phyloP scores from a whole-genome alignment of 2,888 invertebrate species.

The Julus scandinavius region DNA sequence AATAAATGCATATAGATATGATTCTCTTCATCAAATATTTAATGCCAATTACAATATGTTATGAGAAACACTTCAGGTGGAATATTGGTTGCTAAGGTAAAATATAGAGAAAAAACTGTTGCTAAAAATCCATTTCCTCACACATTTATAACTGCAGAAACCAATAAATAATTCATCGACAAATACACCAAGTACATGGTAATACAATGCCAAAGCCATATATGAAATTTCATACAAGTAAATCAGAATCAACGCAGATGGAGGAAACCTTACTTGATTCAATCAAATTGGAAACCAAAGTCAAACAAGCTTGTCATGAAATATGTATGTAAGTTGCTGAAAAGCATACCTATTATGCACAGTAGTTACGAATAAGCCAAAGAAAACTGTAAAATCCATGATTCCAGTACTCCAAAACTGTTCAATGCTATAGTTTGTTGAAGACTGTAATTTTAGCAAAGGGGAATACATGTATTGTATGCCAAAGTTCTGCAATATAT shows the following conservation, averaged over 20 bases:
- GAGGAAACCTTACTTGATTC: background rate
- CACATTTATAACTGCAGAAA: background rate
- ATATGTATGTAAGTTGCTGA: no score
- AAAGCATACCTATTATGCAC: no score
- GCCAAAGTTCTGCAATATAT: no score
- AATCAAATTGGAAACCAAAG: no score
- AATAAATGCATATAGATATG: background rate
- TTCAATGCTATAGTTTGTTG: no score
- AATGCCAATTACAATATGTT: background rate
- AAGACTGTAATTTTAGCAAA: no score
- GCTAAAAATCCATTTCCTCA: background rate
- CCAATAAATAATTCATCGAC: background rate
- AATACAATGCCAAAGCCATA: background rate
- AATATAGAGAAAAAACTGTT: background rate
- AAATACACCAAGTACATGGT: background rate
- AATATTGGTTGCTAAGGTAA: background rate
- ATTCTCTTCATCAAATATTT: background rate
- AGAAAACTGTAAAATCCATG: no score
- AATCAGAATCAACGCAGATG: background rate
- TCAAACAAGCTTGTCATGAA: no score
- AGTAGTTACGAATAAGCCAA: no score
- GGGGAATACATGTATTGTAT: no score
- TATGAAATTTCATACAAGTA: background rate
- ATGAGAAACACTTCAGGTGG: constrained; percentile 17
- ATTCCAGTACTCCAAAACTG: no score